A percentile compares a stretch with the other conserved stretches of the same genome.
phyloP scores from a whole-genome alignment of 1,140 invertebrate genomes.

The Neuroterus valhalla region DNA sequence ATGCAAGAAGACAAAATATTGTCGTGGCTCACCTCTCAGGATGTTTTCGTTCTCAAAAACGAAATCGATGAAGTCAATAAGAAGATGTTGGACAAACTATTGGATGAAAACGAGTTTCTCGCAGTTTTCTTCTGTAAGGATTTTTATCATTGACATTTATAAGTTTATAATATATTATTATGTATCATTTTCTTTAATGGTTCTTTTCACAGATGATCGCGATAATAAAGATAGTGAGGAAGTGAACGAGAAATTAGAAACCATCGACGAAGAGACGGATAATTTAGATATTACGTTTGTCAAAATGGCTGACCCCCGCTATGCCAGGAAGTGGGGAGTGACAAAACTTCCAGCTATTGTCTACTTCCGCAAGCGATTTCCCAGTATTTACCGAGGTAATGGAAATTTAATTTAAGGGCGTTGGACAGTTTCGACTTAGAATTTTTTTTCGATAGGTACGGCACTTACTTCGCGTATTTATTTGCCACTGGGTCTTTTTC shows the following conservation, averaged over 20 bases:
- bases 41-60: constrained; percentile 96
- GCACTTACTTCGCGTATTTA: too few relatives aligned
- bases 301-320: constrained; percentile 93
- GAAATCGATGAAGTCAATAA: constrained; percentile 97
- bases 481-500: too few relatives aligned
- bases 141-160: neutral
- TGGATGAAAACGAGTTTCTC: constrained; percentile 95
- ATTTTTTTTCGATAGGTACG: too few relatives aligned
- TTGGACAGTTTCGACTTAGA: too few relatives aligned
- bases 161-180: neutral
- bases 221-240: constrained; percentile 85
- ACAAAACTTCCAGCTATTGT: constrained; percentile 93
- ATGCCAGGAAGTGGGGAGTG: constrained; percentile 96
- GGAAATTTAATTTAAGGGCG: neutral
- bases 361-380: constrained; percentile 94
- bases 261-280: constrained; percentile 94
- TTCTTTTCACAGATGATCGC: constrained; percentile 81
- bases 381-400: constrained; percentile 93
- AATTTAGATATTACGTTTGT: constrained; percentile 96
- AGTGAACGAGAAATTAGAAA: constrained; percentile 90
- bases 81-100: constrained; percentile 94
- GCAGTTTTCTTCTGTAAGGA: constrained; percentile 96
- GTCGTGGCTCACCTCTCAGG: constrained; percentile 93
- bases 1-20: constrained; percentile 90
- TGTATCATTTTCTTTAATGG: neutral